phyloP scores from a whole-genome alignment of 2,113 vertebrate species.

The Mola mola region DNA sequence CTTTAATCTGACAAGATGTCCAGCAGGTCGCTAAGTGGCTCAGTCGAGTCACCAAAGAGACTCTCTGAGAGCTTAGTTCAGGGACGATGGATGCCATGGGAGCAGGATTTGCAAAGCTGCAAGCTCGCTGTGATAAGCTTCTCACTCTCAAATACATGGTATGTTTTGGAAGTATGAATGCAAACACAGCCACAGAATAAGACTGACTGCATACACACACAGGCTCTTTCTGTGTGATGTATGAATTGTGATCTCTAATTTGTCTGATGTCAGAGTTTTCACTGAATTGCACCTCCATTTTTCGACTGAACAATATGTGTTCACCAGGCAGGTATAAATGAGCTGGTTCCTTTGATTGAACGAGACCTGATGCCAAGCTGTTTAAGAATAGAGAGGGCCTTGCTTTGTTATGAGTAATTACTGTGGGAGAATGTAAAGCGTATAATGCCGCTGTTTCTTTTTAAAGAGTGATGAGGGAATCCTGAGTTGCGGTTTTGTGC shows the following conservation, averaged over 20 bases:
- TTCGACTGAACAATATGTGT: not conserved
- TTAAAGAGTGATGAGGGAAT: too few relatives aligned
- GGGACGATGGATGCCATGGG: not conserved
- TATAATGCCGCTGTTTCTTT: too few relatives aligned
- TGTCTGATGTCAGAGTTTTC: not conserved
- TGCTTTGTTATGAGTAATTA: not conserved
- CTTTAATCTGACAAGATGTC: conserved; percentile 40
- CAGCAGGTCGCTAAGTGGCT: conserved; percentile 22
- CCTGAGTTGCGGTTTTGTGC: too few relatives aligned
- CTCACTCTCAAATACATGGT: not conserved
- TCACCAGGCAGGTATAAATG: not conserved
- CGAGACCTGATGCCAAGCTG: not conserved
- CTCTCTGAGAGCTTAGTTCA: not conserved
- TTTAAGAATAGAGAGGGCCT: not conserved
- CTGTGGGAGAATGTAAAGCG: not conserved
- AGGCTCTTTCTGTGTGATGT: too few relatives aligned
- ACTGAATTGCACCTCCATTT: too few relatives aligned
- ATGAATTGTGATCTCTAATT: not conserved
- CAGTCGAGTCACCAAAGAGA: conserved; percentile 5
- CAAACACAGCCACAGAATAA: not conserved
- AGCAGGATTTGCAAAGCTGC: not conserved
- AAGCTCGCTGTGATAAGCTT: conserved; percentile 13
- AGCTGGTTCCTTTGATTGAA: not conserved
- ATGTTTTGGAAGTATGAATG: not conserved
- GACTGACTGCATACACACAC: too few relatives aligned